These are phyloP conservation scores for Climacteris rufus DNA, from an alignment of 2,113 vertebrate genomes.

Conservation along the genomic window DNA sequence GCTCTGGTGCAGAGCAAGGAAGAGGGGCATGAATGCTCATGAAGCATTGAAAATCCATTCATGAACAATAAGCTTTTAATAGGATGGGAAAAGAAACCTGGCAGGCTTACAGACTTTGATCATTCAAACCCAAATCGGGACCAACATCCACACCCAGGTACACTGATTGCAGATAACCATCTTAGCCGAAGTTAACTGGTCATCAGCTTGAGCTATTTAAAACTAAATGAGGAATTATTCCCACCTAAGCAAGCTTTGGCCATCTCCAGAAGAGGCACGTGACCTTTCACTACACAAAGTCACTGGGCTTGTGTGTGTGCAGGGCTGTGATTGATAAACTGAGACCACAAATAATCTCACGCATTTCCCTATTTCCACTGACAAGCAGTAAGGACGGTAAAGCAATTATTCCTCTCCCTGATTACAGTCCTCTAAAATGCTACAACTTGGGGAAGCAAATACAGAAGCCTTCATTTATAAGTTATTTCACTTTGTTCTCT, in stretches of 20 bases:
- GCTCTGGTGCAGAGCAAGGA: neutral
- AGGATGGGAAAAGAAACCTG: neutral
- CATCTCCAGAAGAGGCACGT: neutral
- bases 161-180: neutral
- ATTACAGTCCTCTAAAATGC: neutral
- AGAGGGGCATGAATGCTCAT: rapidly evolving
- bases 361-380: neutral
- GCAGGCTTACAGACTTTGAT: neutral
- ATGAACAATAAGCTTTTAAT: neutral
- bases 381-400: neutral
- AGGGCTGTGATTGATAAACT: neutral
- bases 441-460: neutral
- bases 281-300: neutral
- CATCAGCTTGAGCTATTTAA: neutral
- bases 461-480: neutral
- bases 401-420: neutral
- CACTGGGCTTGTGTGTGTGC: neutral
- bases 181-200: neutral
- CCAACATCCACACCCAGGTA: neutral
- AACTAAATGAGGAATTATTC: neutral
- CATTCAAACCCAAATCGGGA: neutral
- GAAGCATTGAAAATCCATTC: neutral
- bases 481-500: neutral
- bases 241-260: neutral
- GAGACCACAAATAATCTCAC: neutral